Base-by-base conservation (phyloP, 2,888 invertebrate genomes). In the Spilarctia lutea region DNA sequence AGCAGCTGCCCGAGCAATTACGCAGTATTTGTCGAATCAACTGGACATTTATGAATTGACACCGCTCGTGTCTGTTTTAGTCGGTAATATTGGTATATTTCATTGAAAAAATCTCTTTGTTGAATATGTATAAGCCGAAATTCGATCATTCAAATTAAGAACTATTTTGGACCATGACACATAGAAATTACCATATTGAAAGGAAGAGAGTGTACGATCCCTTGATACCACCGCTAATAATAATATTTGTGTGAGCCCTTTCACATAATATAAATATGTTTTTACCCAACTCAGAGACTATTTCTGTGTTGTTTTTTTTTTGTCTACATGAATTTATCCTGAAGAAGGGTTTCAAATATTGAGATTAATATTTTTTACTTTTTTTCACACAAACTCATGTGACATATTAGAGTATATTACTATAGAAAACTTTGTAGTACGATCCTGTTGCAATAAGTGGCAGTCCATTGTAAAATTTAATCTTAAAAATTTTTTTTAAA, bases 1-100 rank as follows among this genome's bases (percentile, higher is more conserved):
- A 82, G 83, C 83, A 80, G 75, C 74, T 68, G 74, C 45, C 66
- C 16, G 73, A 74, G 65, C 79, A 82, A 83, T 83, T 81, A 80
- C 77, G 72, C 71, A 42, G 75, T 81, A 77, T 83, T 83, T 81
- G 78, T 75, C 71, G 48, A 65, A 74, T 75, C 72, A 56, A 74
- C 74, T 52, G 67, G 42, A 70, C 72, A 65, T 78, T 81, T 78
- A 68, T 65, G 45, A 48, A 68, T 74, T 75, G 52, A 75, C 78
- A 79, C 75, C 52, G 30, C 6, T 67, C 24, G 65, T 70, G 60
- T 76, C 75, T 66, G 75, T 75, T 68, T 65, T 60, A 65, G 69
- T 24, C 10, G n/a, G 30, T n/a, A 56, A 63, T 68, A 42, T 27
- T 27, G 10, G 18, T 48, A 39, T 3, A 39, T 11, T 39, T 11